phyloP scores from a whole-genome alignment of 2,113 vertebrate genomes.

The Vanacampus margaritifer region DNA sequence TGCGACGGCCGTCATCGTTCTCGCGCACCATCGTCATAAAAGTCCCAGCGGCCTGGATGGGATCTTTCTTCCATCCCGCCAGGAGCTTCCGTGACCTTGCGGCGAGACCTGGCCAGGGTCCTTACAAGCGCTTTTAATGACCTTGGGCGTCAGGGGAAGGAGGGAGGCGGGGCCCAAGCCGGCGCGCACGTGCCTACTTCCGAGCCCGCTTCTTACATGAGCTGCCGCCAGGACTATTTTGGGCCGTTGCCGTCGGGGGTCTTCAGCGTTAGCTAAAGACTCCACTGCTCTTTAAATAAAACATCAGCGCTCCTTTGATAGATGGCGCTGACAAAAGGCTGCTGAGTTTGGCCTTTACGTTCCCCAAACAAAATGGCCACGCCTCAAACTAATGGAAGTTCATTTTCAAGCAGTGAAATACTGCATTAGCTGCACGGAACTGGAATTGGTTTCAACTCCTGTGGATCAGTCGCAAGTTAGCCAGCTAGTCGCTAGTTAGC shows the following conservation, averaged over 20 bases:
- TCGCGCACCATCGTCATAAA: background rate
- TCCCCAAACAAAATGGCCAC: background rate
- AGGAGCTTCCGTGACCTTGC: background rate
- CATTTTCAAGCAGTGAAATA: background rate
- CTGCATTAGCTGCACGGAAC: background rate
- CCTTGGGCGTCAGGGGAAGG: background rate
- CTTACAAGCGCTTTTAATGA: background rate
- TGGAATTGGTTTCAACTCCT: background rate
- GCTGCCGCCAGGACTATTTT: background rate
- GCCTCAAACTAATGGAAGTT: background rate
- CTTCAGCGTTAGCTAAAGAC: background rate
- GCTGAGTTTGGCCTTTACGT: background rate
- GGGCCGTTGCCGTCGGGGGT: background rate
- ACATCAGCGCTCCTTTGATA: background rate
- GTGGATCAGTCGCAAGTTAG: background rate
- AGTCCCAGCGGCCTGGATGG: background rate
- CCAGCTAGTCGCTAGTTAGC: background rate
- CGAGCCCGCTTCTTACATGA: background rate
- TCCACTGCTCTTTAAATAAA: background rate
- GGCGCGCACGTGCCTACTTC: background rate
- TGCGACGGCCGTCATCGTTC: background rate
- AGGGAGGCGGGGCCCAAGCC: background rate
- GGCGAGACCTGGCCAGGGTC: background rate
- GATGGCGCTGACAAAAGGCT: background rate
- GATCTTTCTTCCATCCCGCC: background rate